These are phyloP conservation scores for Caenorhabditis elegans DNA, from an alignment of 1,140 invertebrate species.

Conservation along the genomic window DNA sequence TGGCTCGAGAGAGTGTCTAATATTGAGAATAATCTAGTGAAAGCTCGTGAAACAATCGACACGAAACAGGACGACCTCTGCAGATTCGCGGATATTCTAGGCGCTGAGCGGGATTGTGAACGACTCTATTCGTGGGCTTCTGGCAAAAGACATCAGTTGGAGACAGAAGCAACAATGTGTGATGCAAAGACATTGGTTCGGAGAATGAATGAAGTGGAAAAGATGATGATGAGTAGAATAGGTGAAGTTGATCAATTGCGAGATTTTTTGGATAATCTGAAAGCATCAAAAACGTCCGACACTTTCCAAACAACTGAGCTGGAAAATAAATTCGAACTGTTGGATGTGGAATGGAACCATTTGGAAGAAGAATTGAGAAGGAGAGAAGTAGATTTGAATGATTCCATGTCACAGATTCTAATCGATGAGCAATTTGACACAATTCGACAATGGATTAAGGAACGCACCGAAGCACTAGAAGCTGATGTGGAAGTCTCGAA, in stretches of 20 bases:
- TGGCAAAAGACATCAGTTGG: neutral
- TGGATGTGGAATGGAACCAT: neutral
- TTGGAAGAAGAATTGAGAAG: neutral
- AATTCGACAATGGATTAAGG: neutral
- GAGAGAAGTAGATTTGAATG: neutral
- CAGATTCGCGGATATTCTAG: neutral
- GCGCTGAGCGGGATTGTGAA: neutral
- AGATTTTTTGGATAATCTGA: neutral
- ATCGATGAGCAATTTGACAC: neutral
- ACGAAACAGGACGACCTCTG: conserved; percentile 11
- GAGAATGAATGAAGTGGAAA: conserved; percentile 15
- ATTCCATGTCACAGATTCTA: neutral
- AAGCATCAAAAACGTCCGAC: neutral
- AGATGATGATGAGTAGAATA: neutral
- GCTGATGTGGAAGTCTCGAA: too few relatives aligned
- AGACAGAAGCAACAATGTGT: neutral
- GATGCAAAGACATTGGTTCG: neutral
- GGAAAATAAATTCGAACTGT: neutral
- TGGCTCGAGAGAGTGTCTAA: neutral
- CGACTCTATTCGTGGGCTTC: neutral
- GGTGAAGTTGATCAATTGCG: neutral
- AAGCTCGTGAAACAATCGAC: conserved; percentile 3
- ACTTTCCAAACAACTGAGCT: neutral
- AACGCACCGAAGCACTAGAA: neutral
- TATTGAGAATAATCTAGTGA: neutral